Percentiles rank a stretch among this genome's conserved stretches.
Evolutionary conservation across 2,113 vertebrate genomes (phyloP).

Genomic region (Myotis davidii): DNA sequence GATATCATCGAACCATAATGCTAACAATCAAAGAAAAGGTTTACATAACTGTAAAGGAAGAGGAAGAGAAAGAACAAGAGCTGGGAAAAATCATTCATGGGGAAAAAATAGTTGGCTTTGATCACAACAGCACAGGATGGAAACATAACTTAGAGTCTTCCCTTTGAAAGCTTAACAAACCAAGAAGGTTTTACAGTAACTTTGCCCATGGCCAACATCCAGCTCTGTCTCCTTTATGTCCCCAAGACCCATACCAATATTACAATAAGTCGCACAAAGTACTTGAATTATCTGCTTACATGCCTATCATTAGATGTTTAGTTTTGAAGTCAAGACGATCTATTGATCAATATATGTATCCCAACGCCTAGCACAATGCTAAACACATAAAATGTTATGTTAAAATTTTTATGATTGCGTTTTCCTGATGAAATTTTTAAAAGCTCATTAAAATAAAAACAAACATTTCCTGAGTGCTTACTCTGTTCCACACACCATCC

Average conservation of each 20-base stretch:
- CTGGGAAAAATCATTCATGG: neutral
- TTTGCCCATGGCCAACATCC: neutral
- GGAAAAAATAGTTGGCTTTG: neutral
- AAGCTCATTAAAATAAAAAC: neutral
- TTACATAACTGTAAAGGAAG: neutral
- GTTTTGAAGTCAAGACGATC: neutral
- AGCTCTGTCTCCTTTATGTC: neutral
- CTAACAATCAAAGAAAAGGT: neutral
- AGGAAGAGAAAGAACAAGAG: neutral
- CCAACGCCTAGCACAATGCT: neutral
- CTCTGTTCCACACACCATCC: neutral
- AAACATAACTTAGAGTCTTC: neutral
- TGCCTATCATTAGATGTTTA: neutral
- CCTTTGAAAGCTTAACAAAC: slow-evolving; percentile 7
- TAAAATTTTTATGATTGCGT: neutral
- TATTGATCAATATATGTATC: neutral
- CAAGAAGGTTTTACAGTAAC: neutral
- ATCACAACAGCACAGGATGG: neutral
- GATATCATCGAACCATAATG: neutral
- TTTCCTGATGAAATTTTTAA: neutral
- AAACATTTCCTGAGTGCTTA: neutral
- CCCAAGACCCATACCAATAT: neutral
- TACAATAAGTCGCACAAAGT: neutral
- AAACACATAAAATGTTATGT: neutral
- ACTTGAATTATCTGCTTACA: neutral